Percentiles rank a stretch among this genome's conserved stretches.
Evolutionary conservation across 2,113 vertebrate genomes (phyloP).

Genomic region (Aphelocoma coerulescens): DNA sequence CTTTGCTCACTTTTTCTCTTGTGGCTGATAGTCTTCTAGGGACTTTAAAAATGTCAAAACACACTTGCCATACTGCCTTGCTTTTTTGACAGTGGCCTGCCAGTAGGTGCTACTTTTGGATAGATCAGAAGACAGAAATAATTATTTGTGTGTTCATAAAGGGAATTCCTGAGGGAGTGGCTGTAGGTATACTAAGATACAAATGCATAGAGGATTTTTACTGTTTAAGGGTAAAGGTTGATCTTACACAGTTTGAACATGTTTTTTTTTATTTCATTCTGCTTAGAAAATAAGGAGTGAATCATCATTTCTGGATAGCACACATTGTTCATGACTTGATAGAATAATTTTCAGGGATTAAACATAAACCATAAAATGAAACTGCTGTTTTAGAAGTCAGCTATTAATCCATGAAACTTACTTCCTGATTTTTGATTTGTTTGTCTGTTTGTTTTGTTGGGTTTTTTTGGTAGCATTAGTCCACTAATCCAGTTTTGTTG

Average conservation of each 20-base stretch:
- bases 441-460: background rate
- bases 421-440: background rate
- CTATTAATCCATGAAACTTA: background rate
- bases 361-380: background rate
- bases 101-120: background rate
- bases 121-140: background rate
- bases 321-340: background rate
- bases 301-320: background rate
- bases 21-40: background rate
- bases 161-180: background rate
- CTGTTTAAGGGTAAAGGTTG: background rate
- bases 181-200: background rate
- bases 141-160: background rate
- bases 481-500: background rate
- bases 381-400: background rate
- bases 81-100: background rate
- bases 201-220: background rate
- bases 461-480: background rate
- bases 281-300: background rate
- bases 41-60: background rate
- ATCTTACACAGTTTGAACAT: background rate
- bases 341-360: background rate
- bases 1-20: background rate
- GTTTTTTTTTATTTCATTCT: background rate
- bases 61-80: fast-evolving